phyloP scores from a whole-genome alignment of 37 sponge, comb jelly and placozoan species.

The Bolinopsis microptera region DNA sequence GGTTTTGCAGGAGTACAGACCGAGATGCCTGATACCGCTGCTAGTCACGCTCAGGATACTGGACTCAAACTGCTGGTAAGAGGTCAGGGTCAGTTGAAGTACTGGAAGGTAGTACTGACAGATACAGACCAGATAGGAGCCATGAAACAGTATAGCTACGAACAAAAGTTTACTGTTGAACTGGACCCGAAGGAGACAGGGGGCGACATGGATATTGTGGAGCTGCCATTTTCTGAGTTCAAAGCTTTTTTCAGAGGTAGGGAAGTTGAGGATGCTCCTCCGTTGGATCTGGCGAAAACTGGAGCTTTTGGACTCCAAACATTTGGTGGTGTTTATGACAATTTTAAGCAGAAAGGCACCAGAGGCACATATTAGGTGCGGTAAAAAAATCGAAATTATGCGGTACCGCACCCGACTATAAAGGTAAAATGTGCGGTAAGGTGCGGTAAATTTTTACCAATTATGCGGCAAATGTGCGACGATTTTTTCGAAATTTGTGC shows the following conservation, averaged over 20 bases:
- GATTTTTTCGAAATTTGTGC: no score
- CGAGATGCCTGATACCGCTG: not conserved
- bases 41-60: not conserved
- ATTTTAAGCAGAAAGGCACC: not conserved
- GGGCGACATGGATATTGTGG: not conserved
- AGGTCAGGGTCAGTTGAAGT: not conserved
- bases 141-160: not conserved
- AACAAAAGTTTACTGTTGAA: not conserved
- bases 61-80: not conserved
- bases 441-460: no score
- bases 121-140: not conserved
- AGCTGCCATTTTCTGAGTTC: not conserved
- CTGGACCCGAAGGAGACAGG: not conserved
- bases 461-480: no score
- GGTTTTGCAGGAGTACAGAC: slow-evolving; percentile 21
- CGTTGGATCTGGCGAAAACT: not conserved
- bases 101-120: not conserved
- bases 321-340: slow-evolving; percentile 34
- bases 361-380: no score
- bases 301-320: not conserved
- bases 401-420: no score
- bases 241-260: not conserved
- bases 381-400: no score
- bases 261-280: slow-evolving; percentile 9
- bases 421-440: no score